Evolutionary conservation across 1,140 invertebrate genomes (phyloP).

Genomic region (Drosophila dunni): DNA sequence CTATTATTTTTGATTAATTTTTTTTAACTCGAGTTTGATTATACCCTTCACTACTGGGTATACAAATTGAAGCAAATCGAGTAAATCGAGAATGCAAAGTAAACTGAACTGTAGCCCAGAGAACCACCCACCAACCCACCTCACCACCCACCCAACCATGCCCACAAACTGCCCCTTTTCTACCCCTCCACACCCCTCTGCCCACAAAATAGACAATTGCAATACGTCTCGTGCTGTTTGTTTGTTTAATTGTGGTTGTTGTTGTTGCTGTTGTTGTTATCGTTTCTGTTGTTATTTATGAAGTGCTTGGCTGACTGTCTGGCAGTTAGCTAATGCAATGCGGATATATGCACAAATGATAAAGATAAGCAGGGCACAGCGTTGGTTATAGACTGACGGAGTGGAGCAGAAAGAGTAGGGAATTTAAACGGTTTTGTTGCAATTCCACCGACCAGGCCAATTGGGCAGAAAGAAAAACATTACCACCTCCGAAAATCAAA

Average conservation of each 20-base stretch:
- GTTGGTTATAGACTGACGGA: not conserved
- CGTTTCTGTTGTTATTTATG: constrained; percentile 66
- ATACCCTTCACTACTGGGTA: too few relatives aligned
- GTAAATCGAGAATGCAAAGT: constrained; percentile 37
- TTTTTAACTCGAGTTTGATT: too few relatives aligned
- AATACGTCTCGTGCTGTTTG: constrained; percentile 64
- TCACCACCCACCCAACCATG: not conserved
- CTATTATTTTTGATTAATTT: too few relatives aligned
- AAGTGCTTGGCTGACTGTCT: constrained; percentile 69
- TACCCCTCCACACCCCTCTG: not conserved
- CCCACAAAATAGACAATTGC: constrained; percentile 3
- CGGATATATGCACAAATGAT: constrained; percentile 54
- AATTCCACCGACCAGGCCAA: constrained; percentile 38
- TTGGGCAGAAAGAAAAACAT: constrained; percentile 7
- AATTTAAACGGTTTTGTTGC: constrained; percentile 35
- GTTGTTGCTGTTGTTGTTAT: constrained; percentile 42
- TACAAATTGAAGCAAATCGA: constrained; percentile 11
- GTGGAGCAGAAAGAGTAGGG: constrained; percentile 31
- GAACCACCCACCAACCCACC: not conserved
- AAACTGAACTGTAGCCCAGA: constrained; percentile 5
- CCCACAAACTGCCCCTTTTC: not conserved
- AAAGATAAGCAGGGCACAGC: constrained; percentile 37
- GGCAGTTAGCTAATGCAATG: constrained; percentile 50
- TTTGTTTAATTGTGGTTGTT: constrained; percentile 69
- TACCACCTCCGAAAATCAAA: constrained; percentile 2